phyloP scores from a whole-genome alignment of 2,113 vertebrate species.

The Hippolais icterina region DNA sequence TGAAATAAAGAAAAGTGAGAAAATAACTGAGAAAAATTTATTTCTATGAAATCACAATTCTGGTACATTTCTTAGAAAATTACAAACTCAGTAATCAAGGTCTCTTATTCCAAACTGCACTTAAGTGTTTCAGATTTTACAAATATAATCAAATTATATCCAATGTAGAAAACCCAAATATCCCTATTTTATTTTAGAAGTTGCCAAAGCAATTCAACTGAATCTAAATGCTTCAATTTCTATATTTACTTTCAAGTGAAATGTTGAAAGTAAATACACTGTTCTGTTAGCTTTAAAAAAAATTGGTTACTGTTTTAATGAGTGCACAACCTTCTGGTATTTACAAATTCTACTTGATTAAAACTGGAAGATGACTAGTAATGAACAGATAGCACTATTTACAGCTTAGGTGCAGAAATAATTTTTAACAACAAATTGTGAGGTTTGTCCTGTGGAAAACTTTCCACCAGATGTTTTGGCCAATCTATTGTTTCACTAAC shows the following conservation, averaged over 20 bases:
- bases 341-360: neutral
- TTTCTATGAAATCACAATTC: neutral
- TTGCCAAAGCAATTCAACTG: neutral
- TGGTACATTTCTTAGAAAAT: neutral
- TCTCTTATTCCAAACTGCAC: neutral
- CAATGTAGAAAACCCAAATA: neutral
- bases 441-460: neutral
- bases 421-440: neutral
- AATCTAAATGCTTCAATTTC: neutral
- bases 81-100: neutral
- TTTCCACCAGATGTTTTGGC: neutral
- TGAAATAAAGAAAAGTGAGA: neutral
- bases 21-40: neutral
- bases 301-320: neutral
- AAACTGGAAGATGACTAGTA: neutral
- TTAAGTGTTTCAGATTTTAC: neutral
- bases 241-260: neutral
- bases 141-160: neutral
- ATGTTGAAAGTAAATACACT: neutral
- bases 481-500: neutral
- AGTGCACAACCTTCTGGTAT: neutral
- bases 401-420: neutral
- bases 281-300: neutral
- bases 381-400: neutral
- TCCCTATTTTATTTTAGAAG: neutral